Percentiles rank a stretch among this genome's conserved stretches.
Conservation (phyloP, 2,888 invertebrate genomes). For the Hyalella azteca region DNA sequence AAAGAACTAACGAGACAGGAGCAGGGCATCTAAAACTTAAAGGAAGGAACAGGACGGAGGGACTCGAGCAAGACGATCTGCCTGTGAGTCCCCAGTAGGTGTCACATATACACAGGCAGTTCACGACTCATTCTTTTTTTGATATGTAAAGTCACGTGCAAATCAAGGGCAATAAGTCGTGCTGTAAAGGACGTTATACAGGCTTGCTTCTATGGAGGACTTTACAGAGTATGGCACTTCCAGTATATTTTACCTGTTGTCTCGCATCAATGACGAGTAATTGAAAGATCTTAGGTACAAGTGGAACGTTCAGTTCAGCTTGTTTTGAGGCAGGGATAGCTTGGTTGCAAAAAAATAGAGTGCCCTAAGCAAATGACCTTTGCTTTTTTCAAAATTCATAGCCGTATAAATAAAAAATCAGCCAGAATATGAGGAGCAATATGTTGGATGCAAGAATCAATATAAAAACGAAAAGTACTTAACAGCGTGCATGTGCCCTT, state of each 20-base stretch:
- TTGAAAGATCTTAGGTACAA: neutral
- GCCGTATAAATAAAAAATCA: neutral
- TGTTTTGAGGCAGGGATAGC: constrained; percentile 17
- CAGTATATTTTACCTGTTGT: constrained; percentile 58
- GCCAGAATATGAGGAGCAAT: neutral
- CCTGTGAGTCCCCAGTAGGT: constrained; percentile 17
- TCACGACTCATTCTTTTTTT: constrained; percentile 11
- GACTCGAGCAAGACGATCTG: constrained; percentile 11
- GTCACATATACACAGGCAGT: neutral
- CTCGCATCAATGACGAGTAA: neutral
- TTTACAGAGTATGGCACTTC: constrained; percentile 58
- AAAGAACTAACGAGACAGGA: constrained; percentile 13
- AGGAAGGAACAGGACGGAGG: constrained; percentile 31
- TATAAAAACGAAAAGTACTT: neutral
- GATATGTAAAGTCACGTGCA: constrained; percentile 3
- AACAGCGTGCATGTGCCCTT: constrained; percentile 17
- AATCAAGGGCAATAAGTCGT: constrained; percentile 15
- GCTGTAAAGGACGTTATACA: constrained; percentile 31
- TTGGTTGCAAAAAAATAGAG: constrained; percentile 12
- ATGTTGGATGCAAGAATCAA: neutral
- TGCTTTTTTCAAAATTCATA: neutral
- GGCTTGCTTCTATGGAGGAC: constrained; percentile 58
- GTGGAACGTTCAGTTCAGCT: constrained; percentile 1
- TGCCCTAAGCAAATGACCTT: neutral
- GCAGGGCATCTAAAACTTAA: constrained; percentile 26